Conservation (phyloP, 2,113 vertebrate species). For the Corythaeola cristata region DNA sequence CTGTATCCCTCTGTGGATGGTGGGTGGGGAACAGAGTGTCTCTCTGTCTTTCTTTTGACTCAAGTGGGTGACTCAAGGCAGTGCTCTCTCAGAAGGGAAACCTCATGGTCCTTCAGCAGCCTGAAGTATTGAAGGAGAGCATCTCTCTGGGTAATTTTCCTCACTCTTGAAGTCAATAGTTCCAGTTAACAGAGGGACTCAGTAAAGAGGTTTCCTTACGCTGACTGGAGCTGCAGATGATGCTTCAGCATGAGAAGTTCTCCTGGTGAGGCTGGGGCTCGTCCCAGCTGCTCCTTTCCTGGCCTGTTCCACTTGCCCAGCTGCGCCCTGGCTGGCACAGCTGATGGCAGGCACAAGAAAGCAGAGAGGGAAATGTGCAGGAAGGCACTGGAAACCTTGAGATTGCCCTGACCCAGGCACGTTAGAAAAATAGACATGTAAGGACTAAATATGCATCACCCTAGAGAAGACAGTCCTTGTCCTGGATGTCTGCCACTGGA, state of each 20-base stretch:
- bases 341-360: not conserved
- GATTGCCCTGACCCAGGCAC: not conserved
- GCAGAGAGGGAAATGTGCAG: not conserved
- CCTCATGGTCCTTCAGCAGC: not conserved
- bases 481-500: not conserved
- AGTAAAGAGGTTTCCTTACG: not conserved
- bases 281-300: constrained; percentile 31
- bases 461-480: not conserved
- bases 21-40: not conserved
- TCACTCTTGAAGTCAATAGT: not conserved
- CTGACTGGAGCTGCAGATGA: not conserved
- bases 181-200: not conserved
- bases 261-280: not conserved
- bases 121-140: not conserved
- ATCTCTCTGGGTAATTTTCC: not conserved
- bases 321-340: not conserved
- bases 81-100: not conserved
- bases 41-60: not conserved
- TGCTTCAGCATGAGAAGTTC: not conserved
- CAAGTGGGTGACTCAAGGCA: not conserved
- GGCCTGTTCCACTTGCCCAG: not conserved
- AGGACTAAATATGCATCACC: not conserved
- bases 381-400: not conserved
- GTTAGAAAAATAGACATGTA: not conserved
- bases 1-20: not conserved